A percentile compares a stretch with the other conserved stretches of the same genome.
Conservation (phyloP, 2,113 vertebrate genomes). For the Elanus axillaris region DNA sequence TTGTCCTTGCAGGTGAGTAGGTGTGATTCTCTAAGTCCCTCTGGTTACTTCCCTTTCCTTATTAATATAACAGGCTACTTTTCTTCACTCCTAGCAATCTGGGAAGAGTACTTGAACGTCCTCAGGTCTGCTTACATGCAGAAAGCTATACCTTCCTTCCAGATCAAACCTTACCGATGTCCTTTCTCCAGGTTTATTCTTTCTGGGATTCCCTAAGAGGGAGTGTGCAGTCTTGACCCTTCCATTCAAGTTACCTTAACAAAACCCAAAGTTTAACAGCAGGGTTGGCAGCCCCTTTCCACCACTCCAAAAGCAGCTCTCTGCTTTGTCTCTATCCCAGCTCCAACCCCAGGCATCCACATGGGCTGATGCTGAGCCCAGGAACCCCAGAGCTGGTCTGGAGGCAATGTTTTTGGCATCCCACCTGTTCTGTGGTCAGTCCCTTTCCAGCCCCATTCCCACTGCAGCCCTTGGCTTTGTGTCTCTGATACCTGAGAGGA, state of each 20-base stretch:
- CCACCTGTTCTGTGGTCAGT: background rate
- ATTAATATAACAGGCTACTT: background rate
- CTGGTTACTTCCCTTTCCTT: background rate
- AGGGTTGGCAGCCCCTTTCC: background rate
- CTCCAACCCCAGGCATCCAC: background rate
- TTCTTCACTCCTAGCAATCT: background rate
- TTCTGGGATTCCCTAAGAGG: background rate
- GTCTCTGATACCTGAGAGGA: background rate
- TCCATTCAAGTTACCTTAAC: background rate
- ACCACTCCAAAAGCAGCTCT: background rate
- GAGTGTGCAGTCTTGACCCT: background rate
- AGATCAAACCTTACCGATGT: background rate
- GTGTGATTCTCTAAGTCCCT: background rate
- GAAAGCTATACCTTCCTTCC: background rate
- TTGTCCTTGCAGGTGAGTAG: conserved; percentile 6
- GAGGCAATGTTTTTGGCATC: background rate
- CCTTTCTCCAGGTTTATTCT: background rate
- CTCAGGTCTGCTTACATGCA: background rate
- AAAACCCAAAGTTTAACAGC: background rate
- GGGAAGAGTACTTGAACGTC: background rate
- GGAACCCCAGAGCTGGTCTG: background rate
- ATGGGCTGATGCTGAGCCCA: background rate
- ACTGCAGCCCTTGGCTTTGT: background rate
- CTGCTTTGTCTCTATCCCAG: background rate
- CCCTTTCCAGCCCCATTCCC: background rate